A percentile compares a stretch with the other conserved stretches of the same genome.
Conservation (phyloP, 2,113 vertebrate genomes). For the Proteles cristata region DNA sequence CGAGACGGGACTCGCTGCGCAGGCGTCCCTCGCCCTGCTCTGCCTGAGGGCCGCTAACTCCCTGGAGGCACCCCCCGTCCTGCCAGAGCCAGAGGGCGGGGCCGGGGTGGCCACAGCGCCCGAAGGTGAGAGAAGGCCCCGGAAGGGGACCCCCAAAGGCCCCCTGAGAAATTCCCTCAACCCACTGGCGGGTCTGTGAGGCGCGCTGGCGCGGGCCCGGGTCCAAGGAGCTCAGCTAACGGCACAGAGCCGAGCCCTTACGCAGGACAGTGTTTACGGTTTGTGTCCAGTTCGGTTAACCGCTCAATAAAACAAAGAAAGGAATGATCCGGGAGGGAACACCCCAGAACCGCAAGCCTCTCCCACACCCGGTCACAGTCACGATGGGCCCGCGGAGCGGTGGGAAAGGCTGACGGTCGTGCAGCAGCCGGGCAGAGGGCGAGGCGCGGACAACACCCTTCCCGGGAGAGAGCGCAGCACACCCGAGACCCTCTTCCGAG, state of each 20-base stretch:
- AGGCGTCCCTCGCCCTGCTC: neutral
- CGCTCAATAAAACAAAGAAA: neutral
- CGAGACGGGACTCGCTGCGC: neutral
- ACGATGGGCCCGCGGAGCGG: rapidly evolving
- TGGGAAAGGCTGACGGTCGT: too few relatives aligned
- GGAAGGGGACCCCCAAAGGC: neutral
- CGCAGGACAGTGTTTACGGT: rapidly evolving
- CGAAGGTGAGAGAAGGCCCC: neutral
- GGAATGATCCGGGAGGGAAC: neutral
- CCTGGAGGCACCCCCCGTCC: neutral
- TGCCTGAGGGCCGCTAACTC: neutral
- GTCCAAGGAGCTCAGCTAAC: rapidly evolving
- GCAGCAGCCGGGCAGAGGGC: neutral
- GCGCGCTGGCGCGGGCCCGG: rapidly evolving
- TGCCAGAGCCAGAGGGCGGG: neutral
- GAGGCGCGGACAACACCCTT: neutral
- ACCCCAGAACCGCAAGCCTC: neutral
- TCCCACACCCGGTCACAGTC: rapidly evolving
- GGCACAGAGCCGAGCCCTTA: neutral
- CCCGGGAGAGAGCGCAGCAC: neutral
- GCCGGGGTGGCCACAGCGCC: neutral
- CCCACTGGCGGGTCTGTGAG: neutral
- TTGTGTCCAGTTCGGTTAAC: too few relatives aligned
- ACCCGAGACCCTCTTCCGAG: neutral
- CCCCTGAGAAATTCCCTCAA: neutral